These are phyloP conservation scores for Perca schrenkii DNA, from an alignment of 2,113 vertebrate species.

Conservation along the genomic window DNA sequence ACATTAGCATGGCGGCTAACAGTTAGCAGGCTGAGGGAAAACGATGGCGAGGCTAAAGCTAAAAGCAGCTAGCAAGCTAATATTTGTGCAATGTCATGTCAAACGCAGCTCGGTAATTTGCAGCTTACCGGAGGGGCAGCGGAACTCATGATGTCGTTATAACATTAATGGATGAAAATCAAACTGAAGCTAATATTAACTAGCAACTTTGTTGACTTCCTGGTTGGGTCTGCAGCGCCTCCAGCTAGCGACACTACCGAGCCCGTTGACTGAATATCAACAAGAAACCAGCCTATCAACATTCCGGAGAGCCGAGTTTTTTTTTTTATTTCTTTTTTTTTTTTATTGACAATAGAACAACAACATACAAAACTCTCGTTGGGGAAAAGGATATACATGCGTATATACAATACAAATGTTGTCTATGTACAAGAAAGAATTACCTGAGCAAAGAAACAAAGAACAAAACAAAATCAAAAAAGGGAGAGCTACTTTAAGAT, in stretches of 20 bases:
- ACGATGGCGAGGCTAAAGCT: constrained; percentile 22
- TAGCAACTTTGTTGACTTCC: constrained; percentile 63
- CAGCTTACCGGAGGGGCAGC: constrained; percentile 66
- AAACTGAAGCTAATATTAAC: background rate
- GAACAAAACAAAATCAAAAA: too few relatives aligned
- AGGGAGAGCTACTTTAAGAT: too few relatives aligned
- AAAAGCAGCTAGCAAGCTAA: constrained; percentile 41
- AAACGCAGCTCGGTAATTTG: background rate
- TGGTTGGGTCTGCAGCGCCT: constrained; percentile 14
- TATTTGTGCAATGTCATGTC: background rate
- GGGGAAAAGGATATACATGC: too few relatives aligned
- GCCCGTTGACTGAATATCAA: constrained; percentile 18
- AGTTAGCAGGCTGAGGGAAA: background rate
- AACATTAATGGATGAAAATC: background rate
- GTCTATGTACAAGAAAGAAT: too few relatives aligned
- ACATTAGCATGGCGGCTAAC: constrained; percentile 14
- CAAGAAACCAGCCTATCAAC: constrained; percentile 44
- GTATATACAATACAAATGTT: too few relatives aligned
- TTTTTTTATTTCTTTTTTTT: too few relatives aligned
- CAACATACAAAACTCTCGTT: too few relatives aligned
- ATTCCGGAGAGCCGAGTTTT: background rate
- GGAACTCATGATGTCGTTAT: constrained; percentile 64
- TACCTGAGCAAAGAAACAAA: too few relatives aligned
- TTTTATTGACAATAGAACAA: too few relatives aligned
- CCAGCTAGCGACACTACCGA: constrained; percentile 56